Evolutionary conservation across 2,113 vertebrate species (phyloP).

Genomic region (Anguilla japonica): DNA sequence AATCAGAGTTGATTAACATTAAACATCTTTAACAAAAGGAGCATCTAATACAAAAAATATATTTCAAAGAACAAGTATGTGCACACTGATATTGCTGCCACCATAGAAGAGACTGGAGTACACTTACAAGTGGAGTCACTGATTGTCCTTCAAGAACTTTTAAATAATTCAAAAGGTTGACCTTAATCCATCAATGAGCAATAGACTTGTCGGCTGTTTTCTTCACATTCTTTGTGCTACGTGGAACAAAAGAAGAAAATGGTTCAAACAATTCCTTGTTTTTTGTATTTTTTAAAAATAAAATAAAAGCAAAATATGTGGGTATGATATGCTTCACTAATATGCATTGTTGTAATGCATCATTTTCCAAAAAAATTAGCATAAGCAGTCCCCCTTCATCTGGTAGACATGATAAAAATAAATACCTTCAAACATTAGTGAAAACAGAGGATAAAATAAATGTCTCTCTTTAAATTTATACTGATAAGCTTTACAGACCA

Average conservation of each 20-base stretch:
- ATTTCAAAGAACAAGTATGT: neutral
- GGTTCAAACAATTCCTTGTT: neutral
- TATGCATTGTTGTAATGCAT: neutral
- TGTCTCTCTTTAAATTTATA: too few relatives aligned
- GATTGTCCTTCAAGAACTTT: slow-evolving; percentile 39
- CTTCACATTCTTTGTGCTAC: slow-evolving; percentile 55
- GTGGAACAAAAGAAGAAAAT: slow-evolving; percentile 48
- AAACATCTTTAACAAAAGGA: neutral
- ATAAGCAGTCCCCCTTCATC: neutral
- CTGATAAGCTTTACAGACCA: neutral
- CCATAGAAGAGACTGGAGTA: neutral
- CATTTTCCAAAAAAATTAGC: neutral
- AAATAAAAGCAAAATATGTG: neutral
- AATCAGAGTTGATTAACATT: too few relatives aligned
- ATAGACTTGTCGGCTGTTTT: slow-evolving; percentile 41
- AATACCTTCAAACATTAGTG: neutral
- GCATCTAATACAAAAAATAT: neutral
- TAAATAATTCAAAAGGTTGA: slow-evolving; percentile 66
- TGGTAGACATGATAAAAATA: neutral
- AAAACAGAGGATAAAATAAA: neutral
- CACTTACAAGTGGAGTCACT: neutral
- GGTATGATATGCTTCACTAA: neutral
- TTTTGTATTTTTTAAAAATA: too few relatives aligned
- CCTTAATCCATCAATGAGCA: slow-evolving; percentile 54
- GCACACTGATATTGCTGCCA: neutral